Conservation (phyloP, 2,888 invertebrate genomes). For the Acheta domesticus region DNA sequence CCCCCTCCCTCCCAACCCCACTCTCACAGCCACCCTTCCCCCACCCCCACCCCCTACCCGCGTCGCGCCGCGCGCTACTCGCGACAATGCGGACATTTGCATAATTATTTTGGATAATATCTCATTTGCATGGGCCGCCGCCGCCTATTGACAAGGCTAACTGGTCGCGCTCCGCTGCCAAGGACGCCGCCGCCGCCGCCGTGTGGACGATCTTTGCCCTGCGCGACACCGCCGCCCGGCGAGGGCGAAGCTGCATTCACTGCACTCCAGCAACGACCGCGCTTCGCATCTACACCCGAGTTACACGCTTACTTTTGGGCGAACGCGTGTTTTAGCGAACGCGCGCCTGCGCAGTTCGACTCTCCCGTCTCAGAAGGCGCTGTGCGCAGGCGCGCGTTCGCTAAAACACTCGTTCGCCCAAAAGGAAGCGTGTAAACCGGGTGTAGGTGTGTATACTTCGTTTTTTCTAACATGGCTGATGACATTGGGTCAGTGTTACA, state of each 20-base stretch:
- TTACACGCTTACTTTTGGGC: no score
- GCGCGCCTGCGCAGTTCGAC: no score
- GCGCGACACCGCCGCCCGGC: background rate
- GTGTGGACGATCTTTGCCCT: background rate
- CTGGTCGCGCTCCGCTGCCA: background rate
- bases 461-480: no score
- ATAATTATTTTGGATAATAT: background rate
- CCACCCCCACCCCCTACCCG: background rate
- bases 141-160: background rate
- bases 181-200: background rate
- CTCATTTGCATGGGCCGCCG: background rate
- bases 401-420: no score
- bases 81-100: constrained; percentile 9
- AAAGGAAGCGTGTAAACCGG: no score
- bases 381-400: no score
- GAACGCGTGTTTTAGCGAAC: no score
- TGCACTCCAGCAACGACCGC: background rate
- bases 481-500: no score
- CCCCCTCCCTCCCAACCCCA: no score
- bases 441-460: no score
- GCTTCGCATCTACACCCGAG: no score
- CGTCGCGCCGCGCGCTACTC: background rate
- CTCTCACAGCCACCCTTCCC: background rate
- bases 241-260: background rate
- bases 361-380: no score